Evolutionary conservation across 2,888 invertebrate species (phyloP).

Genomic region (Athalia rosae): DNA sequence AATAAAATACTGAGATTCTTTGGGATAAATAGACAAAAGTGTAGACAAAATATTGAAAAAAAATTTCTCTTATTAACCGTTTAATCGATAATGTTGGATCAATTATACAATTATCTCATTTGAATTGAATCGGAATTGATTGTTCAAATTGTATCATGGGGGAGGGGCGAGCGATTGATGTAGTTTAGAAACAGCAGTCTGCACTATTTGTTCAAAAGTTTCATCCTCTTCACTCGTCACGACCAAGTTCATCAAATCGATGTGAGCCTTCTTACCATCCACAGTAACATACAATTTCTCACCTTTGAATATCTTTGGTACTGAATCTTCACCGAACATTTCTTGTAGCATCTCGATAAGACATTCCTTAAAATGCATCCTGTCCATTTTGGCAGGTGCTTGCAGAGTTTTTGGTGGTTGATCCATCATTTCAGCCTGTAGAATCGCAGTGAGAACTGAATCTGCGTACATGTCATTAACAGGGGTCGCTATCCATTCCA

Average conservation of each 20-base stretch:
- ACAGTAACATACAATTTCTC: conserved; percentile 91
- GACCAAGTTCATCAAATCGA: conserved; percentile 87
- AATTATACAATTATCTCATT: conserved; percentile 25
- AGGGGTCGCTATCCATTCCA: conserved; percentile 97
- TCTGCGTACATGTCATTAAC: conserved; percentile 99
- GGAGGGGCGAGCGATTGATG: conserved; percentile 86
- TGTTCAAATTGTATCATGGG: conserved; percentile 65
- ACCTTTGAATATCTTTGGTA: conserved; percentile 94
- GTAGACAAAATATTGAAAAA: conserved; percentile 9
- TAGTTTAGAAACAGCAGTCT: conserved; percentile 89
- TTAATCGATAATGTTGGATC: conserved; percentile 15
- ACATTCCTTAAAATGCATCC: conserved; percentile 94
- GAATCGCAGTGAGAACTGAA: conserved; percentile 90
- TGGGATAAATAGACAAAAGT: not conserved
- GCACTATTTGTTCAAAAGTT: conserved; percentile 87
- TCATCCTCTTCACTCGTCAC: conserved; percentile 90
- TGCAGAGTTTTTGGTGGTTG: conserved; percentile 78
- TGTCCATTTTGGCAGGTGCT: conserved; percentile 85
- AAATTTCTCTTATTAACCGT: not conserved
- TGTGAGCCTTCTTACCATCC: conserved; percentile 88
- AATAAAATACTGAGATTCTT: no score
- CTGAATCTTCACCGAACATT: conserved; percentile 96
- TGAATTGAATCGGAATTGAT: conserved; percentile 40
- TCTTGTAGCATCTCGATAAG: conserved; percentile 93
- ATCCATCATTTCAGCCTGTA: conserved; percentile 86